A percentile compares a stretch with the other conserved stretches of the same genome.
Conservation (phyloP, 2,113 vertebrate species). For the Cynoglossus semilaevis region DNA sequence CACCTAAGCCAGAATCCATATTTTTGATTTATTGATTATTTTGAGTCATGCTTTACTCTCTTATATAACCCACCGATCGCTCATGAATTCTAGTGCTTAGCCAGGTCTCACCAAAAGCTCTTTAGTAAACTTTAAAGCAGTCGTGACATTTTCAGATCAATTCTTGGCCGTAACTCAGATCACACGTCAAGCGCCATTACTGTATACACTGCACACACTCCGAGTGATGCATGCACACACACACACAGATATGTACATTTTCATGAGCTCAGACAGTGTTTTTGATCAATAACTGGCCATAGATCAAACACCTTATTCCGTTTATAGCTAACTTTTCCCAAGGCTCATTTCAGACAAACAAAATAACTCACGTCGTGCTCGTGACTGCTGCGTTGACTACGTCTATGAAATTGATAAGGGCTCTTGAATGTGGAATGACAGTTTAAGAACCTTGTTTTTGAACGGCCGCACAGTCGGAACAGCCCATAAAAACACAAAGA, state of each 20-base stretch:
- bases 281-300: conserved; percentile 74
- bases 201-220: conserved; percentile 30
- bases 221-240: conserved; percentile 21
- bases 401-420: conserved; percentile 68
- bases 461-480: conserved; percentile 38
- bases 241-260: conserved; percentile 46
- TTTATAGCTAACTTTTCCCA: conserved; percentile 63
- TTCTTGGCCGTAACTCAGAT: conserved; percentile 69
- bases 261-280: conserved; percentile 60
- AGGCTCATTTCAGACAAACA: conserved; percentile 55
- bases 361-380: conserved; percentile 60
- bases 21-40: too few species aligned
- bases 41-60: not conserved
- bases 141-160: conserved; percentile 64
- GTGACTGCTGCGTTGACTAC: conserved; percentile 56
- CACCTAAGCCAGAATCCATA: too few species aligned
- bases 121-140: conserved; percentile 65
- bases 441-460: conserved; percentile 70
- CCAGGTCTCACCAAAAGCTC: conserved; percentile 64
- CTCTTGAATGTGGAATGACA: conserved; percentile 73
- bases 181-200: conserved; percentile 58
- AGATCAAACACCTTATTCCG: conserved; percentile 68
- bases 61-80: conserved; percentile 49
- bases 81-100: conserved; percentile 50
- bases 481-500: conserved; percentile 59